Evolutionary conservation across 2,888 invertebrate genomes (phyloP), one percentile per base, ranked within the genome.

Genomic region (Calameuta filiformis): DNA sequence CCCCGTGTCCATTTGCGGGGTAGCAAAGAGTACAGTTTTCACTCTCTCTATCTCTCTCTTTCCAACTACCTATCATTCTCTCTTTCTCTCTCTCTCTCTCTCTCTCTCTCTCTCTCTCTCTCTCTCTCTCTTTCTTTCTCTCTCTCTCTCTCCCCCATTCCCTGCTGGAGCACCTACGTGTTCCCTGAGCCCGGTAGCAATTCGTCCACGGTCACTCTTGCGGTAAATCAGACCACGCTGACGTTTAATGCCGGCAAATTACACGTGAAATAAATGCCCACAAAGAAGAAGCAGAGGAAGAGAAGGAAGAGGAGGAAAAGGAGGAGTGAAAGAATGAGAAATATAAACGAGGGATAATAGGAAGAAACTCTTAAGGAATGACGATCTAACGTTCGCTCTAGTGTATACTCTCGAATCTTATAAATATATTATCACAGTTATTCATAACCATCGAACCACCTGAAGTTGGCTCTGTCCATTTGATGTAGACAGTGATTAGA

Each of bases 181-280:
- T 89, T 86, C 83, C 85, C 83, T 82, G 84, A 86, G 80, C 85
- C 88, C 89, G 83, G 90, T 90, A 89, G 89, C 89, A 86, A 89
- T 89, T 89, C 87, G 87, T 88, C 81, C 86, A 87, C 85, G 87
- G 86, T 87, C 87, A 83, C 85, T 86, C 85, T 86, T 85, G 86
- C 87, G 87, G 87, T 90, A 91, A 90, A 91, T 91, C 90, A 90
- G 89, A 83, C 87, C 86, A 85, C 84, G 84, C 86, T 88, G 90
- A 90, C 90, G 88, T 90, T 90, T 89, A 90, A 90, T 89, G 84
- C 89, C 89, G 85, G 89, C 90, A 90, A 90, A 90, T 90, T 90
- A 90, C 89, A 88, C 89, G 90, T 87, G 86, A 89, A 90, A 90
- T 89, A 89, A 90, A 90, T 90, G 89, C 87, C 83, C 84, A 56